Evolutionary conservation across 2,113 vertebrate species (phyloP).

Genomic region (Cebus imitator): DNA sequence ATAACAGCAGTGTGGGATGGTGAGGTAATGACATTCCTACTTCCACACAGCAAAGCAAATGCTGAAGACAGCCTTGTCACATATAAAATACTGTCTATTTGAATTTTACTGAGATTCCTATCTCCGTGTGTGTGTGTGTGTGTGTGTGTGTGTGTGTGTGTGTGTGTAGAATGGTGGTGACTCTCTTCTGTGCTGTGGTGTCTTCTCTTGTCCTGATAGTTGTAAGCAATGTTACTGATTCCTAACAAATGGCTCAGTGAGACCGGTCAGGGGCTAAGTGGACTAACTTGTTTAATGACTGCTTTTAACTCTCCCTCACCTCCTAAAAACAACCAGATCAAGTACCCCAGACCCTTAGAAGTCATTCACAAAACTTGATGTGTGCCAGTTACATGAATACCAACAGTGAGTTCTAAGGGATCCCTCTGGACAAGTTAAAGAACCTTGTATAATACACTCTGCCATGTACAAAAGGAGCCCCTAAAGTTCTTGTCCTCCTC

Average conservation of each 20-base stretch:
- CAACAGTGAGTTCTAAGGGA: background rate
- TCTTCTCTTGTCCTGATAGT: background rate
- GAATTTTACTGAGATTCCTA: background rate
- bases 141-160: background rate
- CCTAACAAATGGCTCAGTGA: constrained; percentile 67
- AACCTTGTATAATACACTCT: background rate
- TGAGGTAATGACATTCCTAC: background rate
- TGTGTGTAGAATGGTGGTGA: background rate
- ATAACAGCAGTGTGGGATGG: too few species aligned
- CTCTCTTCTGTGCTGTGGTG: background rate
- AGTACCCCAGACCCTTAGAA: constrained; percentile 45
- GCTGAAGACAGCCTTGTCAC: background rate
- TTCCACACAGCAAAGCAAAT: background rate
- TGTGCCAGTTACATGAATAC: background rate
- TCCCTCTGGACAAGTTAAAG: background rate
- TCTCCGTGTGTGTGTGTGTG: background rate
- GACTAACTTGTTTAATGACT: constrained; percentile 19
- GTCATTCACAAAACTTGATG: background rate
- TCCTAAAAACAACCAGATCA: constrained; percentile 13
- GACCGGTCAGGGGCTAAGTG: fast-evolving
- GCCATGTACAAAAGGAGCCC: background rate
- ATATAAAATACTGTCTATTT: background rate
- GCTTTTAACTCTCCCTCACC: background rate
- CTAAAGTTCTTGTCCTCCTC: background rate
- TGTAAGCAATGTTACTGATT: constrained; percentile 32